These are phyloP conservation scores for Vulpes vulpes DNA, from an alignment of 2,113 vertebrate genomes.

Conservation along the genomic window DNA sequence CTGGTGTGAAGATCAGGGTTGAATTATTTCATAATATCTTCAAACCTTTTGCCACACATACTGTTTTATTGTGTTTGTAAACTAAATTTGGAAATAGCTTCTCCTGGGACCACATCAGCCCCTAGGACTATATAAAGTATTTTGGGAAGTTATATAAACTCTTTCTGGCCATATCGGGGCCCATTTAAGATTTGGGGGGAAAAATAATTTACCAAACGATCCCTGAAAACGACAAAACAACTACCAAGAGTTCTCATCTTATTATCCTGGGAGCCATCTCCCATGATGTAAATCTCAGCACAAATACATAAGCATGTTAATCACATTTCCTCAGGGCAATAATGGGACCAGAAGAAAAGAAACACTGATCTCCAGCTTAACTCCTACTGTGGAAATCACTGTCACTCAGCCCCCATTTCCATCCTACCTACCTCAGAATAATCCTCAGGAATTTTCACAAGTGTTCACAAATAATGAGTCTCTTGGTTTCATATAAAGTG, in stretches of 20 bases:
- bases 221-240: constrained; percentile 22
- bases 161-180: not conserved
- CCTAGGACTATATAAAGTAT: not conserved
- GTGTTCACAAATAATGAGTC: not conserved
- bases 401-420: not conserved
- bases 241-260: not conserved
- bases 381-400: not conserved
- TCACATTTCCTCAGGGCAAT: not conserved
- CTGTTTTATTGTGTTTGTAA: constrained; percentile 30
- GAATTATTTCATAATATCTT: constrained; percentile 29
- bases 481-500: not conserved
- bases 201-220: not conserved
- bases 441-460: not conserved
- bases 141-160: constrained; percentile 17
- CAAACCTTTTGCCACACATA: not conserved
- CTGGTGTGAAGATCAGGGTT: not conserved
- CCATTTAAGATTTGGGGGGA: not conserved
- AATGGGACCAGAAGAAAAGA: not conserved
- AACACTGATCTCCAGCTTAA: not conserved
- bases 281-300: not conserved
- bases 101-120: not conserved
- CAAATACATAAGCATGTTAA: not conserved
- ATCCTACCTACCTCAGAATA: not conserved
- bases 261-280: not conserved
- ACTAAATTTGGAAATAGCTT: constrained; percentile 63